Percentiles rank a stretch among this genome's conserved stretches.
Evolutionary conservation across 2,888 invertebrate species (phyloP).

Genomic region (Synanthedon vespiformis): DNA sequence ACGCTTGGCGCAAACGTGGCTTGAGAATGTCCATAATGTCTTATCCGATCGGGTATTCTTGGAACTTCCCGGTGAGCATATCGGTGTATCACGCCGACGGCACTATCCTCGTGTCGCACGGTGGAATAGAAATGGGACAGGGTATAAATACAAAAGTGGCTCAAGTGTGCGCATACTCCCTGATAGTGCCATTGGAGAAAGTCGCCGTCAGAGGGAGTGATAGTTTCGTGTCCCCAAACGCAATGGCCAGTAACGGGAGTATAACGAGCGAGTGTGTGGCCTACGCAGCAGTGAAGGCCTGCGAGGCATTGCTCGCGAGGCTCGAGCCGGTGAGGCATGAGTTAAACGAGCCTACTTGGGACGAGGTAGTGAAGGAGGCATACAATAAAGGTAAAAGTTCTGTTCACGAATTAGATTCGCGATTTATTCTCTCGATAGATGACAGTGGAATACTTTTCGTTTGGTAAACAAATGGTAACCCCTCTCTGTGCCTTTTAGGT

Average conservation of each 20-base stretch:
- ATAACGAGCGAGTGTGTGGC: constrained; percentile 78
- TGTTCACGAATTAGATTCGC: too few relatives aligned
- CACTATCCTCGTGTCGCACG: constrained; percentile 75
- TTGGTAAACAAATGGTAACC: too few relatives aligned
- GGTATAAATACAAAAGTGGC: constrained; percentile 77
- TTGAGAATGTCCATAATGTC: constrained; percentile 74
- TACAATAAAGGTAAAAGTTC: constrained; percentile 33
- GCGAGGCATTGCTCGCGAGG: constrained; percentile 54
- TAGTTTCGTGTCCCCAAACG: constrained; percentile 75
- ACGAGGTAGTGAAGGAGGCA: constrained; percentile 61
- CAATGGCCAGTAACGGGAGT: constrained; percentile 76
- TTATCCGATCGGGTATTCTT: constrained; percentile 66
- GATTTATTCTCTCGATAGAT: too few relatives aligned
- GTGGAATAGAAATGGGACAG: constrained; percentile 81
- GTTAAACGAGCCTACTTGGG: constrained; percentile 59
- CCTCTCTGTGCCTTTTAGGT: constrained; percentile 24
- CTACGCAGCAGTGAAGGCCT: constrained; percentile 67
- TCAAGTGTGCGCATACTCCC: constrained; percentile 76
- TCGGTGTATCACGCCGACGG: constrained; percentile 77
- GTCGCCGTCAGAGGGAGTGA: constrained; percentile 74
- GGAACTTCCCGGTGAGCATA: constrained; percentile 70
- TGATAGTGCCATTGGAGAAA: constrained; percentile 74
- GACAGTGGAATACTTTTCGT: too few relatives aligned
- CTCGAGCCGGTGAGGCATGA: constrained; percentile 47
- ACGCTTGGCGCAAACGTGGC: constrained; percentile 82